phyloP scores from a whole-genome alignment of 2,888 invertebrate genomes.

The Heliconius cydno region DNA sequence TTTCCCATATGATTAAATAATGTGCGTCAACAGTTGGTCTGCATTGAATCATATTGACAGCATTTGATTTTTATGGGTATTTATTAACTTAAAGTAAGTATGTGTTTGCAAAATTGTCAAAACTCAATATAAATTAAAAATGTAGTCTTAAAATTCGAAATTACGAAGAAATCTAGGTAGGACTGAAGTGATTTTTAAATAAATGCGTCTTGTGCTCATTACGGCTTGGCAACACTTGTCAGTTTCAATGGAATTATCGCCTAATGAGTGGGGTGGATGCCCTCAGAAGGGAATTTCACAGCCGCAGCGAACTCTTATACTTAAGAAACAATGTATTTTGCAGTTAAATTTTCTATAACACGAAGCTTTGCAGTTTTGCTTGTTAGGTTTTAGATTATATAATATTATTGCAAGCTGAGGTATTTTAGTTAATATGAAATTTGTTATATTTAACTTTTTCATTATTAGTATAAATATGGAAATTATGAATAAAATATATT shows the following conservation, averaged over 20 bases:
- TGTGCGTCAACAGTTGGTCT: too few species aligned
- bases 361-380: slow-evolving; percentile 1
- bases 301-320: slow-evolving; percentile 54
- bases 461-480: too few species aligned
- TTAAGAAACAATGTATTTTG: slow-evolving; percentile 21
- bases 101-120: not conserved
- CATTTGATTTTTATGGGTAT: too few species aligned
- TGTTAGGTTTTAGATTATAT: not conserved
- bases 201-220: slow-evolving; percentile 39
- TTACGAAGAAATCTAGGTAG: not conserved
- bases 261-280: slow-evolving; percentile 66
- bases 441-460: too few species aligned
- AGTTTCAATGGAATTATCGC: slow-evolving; percentile 42
- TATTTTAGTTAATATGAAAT: not conserved
- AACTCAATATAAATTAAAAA: not conserved
- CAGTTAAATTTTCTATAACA: slow-evolving; percentile 3
- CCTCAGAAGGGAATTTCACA: slow-evolving; percentile 65
- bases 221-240: slow-evolving; percentile 43
- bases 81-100: too few species aligned
- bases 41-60: too few species aligned
- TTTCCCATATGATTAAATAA: too few species aligned
- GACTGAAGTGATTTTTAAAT: slow-evolving; percentile 13
- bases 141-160: not conserved
- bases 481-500: not conserved
- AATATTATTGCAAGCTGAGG: not conserved